A percentile compares a stretch with the other conserved stretches of the same genome.
Evolutionary conservation across 2,113 vertebrate genomes (phyloP).

Genomic region (Nibea albiflora): DNA sequence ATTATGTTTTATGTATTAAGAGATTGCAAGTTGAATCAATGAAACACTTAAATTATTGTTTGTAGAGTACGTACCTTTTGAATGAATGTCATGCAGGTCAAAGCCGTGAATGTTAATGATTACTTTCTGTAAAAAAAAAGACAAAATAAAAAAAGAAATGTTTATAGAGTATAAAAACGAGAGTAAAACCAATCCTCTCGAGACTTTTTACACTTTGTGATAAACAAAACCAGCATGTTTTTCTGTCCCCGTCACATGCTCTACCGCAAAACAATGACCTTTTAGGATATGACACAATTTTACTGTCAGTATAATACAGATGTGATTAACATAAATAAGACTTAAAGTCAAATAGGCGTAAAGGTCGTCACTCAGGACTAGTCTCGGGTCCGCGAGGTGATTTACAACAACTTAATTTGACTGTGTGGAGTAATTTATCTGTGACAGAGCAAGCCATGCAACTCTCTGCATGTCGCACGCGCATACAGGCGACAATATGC

Average conservation of each 20-base stretch:
- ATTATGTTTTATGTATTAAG: constrained; percentile 25
- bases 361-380: constrained; percentile 83
- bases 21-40: constrained; percentile 18
- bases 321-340: constrained; percentile 83
- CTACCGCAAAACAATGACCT: constrained; percentile 70
- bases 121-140: constrained; percentile 43
- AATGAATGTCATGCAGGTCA: constrained; percentile 16
- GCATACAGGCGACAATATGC: constrained; percentile 73
- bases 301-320: constrained; percentile 77
- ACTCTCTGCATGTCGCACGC: constrained; percentile 66
- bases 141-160: background rate
- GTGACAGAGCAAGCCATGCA: constrained; percentile 67
- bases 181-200: constrained; percentile 1
- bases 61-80: constrained; percentile 39
- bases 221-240: constrained; percentile 48
- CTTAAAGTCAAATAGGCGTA: constrained; percentile 83
- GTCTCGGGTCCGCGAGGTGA: constrained; percentile 69
- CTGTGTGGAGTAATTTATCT: constrained; percentile 80
- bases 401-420: constrained; percentile 84
- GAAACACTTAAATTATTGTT: constrained; percentile 2
- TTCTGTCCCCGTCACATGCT: constrained; percentile 2
- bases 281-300: constrained; percentile 68
- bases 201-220: constrained; percentile 3
- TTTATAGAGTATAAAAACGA: constrained; percentile 6
- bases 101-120: constrained; percentile 11